A percentile compares a stretch with the other conserved stretches of the same genome.
These are phyloP conservation scores for Pachliopta kotzebuea DNA, from an alignment of 2,888 invertebrate genomes.

Conservation along the genomic window DNA sequence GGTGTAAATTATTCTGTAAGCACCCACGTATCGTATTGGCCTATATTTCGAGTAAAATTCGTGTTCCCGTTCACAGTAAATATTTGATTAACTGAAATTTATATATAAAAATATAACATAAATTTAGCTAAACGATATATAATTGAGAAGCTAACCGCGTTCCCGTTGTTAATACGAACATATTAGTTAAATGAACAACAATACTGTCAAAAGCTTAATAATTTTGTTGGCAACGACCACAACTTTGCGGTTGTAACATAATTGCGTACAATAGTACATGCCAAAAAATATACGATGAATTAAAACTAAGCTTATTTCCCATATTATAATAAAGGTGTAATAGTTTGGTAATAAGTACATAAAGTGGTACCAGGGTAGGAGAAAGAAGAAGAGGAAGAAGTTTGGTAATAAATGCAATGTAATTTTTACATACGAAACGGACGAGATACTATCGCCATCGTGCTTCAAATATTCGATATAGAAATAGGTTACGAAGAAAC, in stretches of 20 bases:
- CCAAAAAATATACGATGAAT: background rate
- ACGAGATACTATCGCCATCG: too few species aligned
- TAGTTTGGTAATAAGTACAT: too few species aligned
- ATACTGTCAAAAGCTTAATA: conserved; percentile 14
- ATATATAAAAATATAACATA: background rate
- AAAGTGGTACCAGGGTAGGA: too few species aligned
- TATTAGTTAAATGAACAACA: conserved; percentile 15
- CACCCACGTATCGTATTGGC: too few species aligned
- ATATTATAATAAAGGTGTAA: too few species aligned
- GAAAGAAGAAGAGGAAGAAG: too few species aligned
- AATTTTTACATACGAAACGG: too few species aligned
- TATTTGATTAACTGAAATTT: background rate
- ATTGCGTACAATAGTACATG: background rate
- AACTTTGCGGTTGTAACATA: conserved; percentile 2
- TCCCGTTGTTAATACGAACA: conserved; percentile 4
- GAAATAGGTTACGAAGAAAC: too few species aligned
- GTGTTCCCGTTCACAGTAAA: background rate
- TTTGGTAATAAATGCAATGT: too few species aligned
- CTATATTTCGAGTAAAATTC: too few species aligned
- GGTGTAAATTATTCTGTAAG: too few species aligned
- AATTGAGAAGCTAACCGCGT: conserved; percentile 5
- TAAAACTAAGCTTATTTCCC: background rate
- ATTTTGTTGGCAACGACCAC: conserved; percentile 7
- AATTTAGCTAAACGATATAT: conserved; percentile 1
- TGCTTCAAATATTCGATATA: too few species aligned